phyloP scores from a whole-genome alignment of 2,113 vertebrate genomes.

The Sceloporus tristichus region DNA sequence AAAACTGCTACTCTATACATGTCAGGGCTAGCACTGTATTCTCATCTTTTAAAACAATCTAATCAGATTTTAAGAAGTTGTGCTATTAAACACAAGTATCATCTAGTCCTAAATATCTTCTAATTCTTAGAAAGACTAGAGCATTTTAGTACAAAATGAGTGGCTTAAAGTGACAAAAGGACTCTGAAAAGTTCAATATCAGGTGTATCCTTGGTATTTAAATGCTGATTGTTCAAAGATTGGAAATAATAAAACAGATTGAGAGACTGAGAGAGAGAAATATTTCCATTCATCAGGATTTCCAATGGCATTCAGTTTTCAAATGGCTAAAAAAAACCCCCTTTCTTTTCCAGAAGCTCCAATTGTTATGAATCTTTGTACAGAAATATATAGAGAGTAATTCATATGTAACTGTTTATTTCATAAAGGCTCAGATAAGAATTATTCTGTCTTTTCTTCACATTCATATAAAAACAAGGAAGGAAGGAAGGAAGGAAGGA shows the following conservation, averaged over 20 bases:
- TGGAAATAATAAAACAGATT: too few relatives aligned
- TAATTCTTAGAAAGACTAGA: not conserved
- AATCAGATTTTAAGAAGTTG: not conserved
- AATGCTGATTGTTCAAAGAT: not conserved
- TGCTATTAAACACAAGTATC: not conserved
- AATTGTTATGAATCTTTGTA: slow-evolving; percentile 34
- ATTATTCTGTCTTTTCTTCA: slow-evolving; percentile 64
- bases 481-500: too few relatives aligned
- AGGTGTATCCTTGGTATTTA: not conserved
- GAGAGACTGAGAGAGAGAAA: not conserved
- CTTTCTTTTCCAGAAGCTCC: not conserved
- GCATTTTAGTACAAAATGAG: not conserved
- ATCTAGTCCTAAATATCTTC: not conserved
- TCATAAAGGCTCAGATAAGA: slow-evolving; percentile 67
- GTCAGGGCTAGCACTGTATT: too few relatives aligned
- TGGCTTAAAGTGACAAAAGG: not conserved
- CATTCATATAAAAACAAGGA: slow-evolving; percentile 29
- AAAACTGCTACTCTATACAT: too few relatives aligned
- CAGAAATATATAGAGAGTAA: slow-evolving; percentile 50
- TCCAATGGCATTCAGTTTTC: slow-evolving; percentile 1
- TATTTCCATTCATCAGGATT: slow-evolving; percentile 32
- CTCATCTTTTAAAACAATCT: not conserved
- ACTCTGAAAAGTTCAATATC: not conserved
- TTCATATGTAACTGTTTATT: slow-evolving; percentile 56
- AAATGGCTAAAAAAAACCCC: too few relatives aligned